These are phyloP conservation scores for Nomada goodeniana DNA, from an alignment of 2,888 invertebrate genomes.

Conservation along the genomic window DNA sequence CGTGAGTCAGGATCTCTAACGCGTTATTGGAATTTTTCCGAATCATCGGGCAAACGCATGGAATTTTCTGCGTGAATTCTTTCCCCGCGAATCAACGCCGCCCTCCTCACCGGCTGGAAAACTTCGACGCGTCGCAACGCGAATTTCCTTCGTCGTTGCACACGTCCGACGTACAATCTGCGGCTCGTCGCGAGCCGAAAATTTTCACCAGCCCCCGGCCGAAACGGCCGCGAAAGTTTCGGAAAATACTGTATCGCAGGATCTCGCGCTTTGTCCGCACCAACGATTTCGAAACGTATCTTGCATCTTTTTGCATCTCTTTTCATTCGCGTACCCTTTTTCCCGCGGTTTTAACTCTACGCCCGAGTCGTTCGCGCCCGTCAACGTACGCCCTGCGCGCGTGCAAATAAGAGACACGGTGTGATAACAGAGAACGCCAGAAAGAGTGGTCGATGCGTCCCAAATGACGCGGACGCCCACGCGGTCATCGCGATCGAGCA, in stretches of 20 bases:
- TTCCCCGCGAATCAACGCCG: conserved; percentile 18
- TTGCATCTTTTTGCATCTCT: background rate
- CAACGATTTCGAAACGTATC: conserved; percentile 24
- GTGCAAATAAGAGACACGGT: conserved; percentile 19
- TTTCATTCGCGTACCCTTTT: background rate
- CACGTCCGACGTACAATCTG: background rate
- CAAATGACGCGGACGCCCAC: conserved; percentile 74
- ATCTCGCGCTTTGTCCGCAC: background rate
- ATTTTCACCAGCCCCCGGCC: too few species aligned
- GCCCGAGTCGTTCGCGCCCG: conserved; percentile 26
- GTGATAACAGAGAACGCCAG: conserved; percentile 22
- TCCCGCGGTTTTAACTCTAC: conserved; percentile 38
- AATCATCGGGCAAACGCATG: conserved; percentile 40
- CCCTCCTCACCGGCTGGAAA: background rate
- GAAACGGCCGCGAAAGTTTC: too few species aligned
- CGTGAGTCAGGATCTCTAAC: conserved; percentile 46
- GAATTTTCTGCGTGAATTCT: conserved; percentile 45
- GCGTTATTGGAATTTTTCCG: conserved; percentile 58
- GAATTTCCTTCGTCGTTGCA: conserved; percentile 21
- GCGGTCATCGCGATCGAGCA: conserved; percentile 46
- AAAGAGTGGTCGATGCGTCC: conserved; percentile 65
- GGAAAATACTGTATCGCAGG: too few species aligned
- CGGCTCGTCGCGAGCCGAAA: too few species aligned
- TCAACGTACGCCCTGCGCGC: too few species aligned
- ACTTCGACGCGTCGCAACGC: background rate